These are phyloP conservation scores for Mylabris sibirica DNA, from an alignment of 2,888 invertebrate genomes.

Conservation along the genomic window DNA sequence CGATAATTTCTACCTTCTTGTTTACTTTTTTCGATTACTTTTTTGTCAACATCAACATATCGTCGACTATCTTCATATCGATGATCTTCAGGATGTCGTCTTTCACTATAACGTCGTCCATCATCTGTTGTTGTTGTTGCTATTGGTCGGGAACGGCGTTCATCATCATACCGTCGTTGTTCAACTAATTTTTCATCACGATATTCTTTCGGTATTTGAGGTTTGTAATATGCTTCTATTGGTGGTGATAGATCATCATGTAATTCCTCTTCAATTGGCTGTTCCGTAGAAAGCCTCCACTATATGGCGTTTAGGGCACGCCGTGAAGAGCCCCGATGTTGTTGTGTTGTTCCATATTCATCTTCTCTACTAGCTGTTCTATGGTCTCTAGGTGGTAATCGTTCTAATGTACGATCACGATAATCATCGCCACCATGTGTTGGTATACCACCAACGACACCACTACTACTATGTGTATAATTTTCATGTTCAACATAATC, in stretches of 20 bases:
- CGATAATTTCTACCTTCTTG: constrained; percentile 59
- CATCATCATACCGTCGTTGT: constrained; percentile 36
- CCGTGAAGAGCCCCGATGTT: constrained; percentile 68
- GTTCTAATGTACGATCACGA: constrained; percentile 52
- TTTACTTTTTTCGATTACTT: constrained; percentile 45
- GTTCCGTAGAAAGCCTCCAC: constrained; percentile 65
- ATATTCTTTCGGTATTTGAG: constrained; percentile 58
- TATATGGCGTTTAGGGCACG: constrained; percentile 80
- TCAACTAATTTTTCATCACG: constrained; percentile 48
- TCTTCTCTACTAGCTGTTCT: constrained; percentile 52
- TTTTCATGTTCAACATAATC: constrained; percentile 61
- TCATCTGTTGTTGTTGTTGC: constrained; percentile 30
- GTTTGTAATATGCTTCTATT: constrained; percentile 56
- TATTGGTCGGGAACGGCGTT: constrained; percentile 16
- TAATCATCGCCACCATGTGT: constrained; percentile 57
- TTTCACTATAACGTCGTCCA: constrained; percentile 36
- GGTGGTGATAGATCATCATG: constrained; percentile 58
- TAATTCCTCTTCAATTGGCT: constrained; percentile 62
- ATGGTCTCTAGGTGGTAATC: constrained; percentile 51
- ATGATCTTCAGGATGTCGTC: constrained; percentile 42
- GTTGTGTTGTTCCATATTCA: constrained; percentile 55
- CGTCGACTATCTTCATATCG: constrained; percentile 27
- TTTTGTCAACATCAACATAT: constrained; percentile 32
- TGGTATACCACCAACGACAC: constrained; percentile 36
- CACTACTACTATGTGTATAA: constrained; percentile 39